A percentile compares a stretch with the other conserved stretches of the same genome.
Conservation (phyloP, 1,140 invertebrate species). For the Drosophila willistoni region DNA sequence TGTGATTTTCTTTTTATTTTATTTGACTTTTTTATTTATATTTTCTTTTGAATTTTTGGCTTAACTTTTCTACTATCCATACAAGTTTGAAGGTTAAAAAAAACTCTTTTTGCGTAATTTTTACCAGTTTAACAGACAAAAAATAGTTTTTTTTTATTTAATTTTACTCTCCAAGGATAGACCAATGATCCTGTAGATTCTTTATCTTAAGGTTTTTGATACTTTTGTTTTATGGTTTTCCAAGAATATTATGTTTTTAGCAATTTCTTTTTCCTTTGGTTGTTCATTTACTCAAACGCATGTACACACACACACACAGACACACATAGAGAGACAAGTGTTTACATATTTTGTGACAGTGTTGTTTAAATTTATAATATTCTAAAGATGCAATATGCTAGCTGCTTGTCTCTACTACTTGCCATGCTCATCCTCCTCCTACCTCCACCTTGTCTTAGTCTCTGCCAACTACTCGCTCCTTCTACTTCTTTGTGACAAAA, state of each 20-base stretch:
- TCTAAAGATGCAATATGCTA: slow-evolving; percentile 11
- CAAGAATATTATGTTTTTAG: not conserved
- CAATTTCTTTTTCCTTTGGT: slow-evolving; percentile 7
- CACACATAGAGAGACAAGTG: not conserved
- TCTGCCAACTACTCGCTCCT: not conserved
- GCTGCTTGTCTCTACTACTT: slow-evolving; percentile 5
- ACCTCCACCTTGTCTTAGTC: no score
- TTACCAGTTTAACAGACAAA: no score
- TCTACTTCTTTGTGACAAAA: slow-evolving; percentile 2
- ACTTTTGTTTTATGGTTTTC: not conserved
- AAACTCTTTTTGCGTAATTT: no score
- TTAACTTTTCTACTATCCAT: no score
- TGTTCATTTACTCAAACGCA: slow-evolving; percentile 11
- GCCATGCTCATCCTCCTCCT: not conserved
- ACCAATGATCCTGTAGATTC: no score
- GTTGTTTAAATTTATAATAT: slow-evolving; percentile 20
- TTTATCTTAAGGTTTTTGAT: not conserved
- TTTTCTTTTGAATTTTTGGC: no score
- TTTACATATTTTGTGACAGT: slow-evolving; percentile 2
- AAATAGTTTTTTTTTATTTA: no score
- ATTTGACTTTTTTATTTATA: no score
- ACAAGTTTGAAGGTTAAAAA: no score
- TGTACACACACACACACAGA: slow-evolving; percentile 11
- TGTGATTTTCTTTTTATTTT: no score
- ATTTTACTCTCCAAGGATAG: no score